Percentiles rank a stretch among this genome's conserved stretches.
Evolutionary conservation across 2,113 vertebrate genomes (phyloP).

Genomic region (Fulica atra): DNA sequence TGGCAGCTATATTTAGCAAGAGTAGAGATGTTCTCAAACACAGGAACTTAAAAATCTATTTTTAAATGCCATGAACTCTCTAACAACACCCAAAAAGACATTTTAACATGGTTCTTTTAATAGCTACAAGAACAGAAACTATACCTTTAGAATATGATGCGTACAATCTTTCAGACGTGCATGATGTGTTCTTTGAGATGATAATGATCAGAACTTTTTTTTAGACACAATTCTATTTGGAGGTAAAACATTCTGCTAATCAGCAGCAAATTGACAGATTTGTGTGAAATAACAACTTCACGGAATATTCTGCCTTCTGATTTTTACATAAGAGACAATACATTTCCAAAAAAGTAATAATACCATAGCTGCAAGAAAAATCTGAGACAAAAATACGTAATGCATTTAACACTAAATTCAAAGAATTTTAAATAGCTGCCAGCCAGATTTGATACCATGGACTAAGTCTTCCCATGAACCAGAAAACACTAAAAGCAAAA

Average conservation of each 20-base stretch:
- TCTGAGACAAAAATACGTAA: neutral
- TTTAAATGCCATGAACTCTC: conserved; percentile 26
- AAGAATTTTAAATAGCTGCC: neutral
- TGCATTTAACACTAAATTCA: neutral
- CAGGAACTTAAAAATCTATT: neutral
- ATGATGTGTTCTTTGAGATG: neutral
- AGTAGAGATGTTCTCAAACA: neutral
- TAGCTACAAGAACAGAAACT: neutral
- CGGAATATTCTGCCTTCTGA: neutral
- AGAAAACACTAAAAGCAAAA: neutral
- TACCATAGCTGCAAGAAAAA: neutral
- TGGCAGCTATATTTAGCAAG: neutral
- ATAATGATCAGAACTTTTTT: neutral
- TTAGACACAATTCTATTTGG: neutral
- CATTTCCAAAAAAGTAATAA: neutral
- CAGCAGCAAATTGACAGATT: conserved; percentile 7
- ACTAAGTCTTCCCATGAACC: neutral
- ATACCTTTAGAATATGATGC: neutral
- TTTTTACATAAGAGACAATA: neutral
- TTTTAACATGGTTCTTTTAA: neutral
- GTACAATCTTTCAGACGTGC: neutral
- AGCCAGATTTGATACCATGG: neutral
- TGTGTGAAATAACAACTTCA: neutral
- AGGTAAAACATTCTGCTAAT: conserved; percentile 30
- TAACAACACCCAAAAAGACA: neutral